These are phyloP conservation scores for Halocynthia roretzi DNA, from an alignment of 23 tunicate species.

Conservation along the genomic window DNA sequence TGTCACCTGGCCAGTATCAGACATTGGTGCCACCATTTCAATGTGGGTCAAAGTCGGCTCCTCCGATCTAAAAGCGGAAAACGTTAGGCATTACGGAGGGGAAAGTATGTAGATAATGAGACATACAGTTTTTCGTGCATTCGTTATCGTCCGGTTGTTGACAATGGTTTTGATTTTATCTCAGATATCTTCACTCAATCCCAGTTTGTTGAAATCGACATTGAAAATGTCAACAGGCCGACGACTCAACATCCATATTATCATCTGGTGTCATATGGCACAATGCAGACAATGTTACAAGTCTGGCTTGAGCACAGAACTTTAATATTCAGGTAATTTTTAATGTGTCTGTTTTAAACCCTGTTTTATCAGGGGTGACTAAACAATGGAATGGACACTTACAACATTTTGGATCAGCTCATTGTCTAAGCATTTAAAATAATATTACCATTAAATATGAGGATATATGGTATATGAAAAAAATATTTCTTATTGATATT, in stretches of 20 bases:
- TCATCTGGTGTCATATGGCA: slow-evolving; percentile 72
- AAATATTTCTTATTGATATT: background rate
- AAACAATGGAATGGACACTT: background rate
- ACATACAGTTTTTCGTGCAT: background rate
- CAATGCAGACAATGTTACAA: slow-evolving; percentile 67
- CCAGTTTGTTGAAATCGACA: slow-evolving; percentile 2
- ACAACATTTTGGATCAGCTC: background rate
- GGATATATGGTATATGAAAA: background rate
- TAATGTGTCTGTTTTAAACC: background rate
- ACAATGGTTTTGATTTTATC: background rate
- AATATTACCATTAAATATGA: background rate
- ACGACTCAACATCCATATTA: slow-evolving; percentile 29
- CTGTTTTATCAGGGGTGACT: background rate
- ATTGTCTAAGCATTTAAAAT: background rate
- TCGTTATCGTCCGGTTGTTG: background rate
- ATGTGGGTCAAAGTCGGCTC: slow-evolving; percentile 51
- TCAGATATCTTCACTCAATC: background rate
- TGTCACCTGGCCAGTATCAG: slow-evolving; percentile 62
- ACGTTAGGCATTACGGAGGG: slow-evolving; percentile 3
- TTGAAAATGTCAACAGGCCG: background rate
- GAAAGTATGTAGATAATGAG: slow-evolving; percentile 12
- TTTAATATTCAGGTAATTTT: slow-evolving; percentile 65
- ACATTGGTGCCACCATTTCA: slow-evolving; percentile 56
- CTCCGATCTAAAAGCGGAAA: background rate
- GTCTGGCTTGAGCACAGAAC: slow-evolving; percentile 82